Evolutionary conservation across 2,888 invertebrate species (phyloP), one percentile per base, ranked within the genome.

Genomic region (Tholera decimalis): DNA sequence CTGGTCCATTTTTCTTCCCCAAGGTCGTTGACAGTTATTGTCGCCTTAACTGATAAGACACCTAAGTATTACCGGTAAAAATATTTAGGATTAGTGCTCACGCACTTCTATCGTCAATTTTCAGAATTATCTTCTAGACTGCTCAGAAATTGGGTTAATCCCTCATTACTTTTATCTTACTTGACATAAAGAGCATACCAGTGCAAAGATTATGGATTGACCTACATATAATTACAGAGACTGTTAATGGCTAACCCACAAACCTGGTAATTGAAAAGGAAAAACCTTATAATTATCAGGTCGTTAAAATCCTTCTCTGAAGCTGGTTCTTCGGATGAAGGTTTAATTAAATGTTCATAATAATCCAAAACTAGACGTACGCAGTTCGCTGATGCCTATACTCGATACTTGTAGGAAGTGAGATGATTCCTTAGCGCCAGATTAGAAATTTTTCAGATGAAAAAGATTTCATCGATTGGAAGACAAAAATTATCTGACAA

Each of bases 91-190:
- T 41, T 44, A 24, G 7, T n/a, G n/a, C n/a, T 3, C 24, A 26
- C 0, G 1, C 18, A 18, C 3, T 1, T 33, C 2, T 53, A 1
- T n/a, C 56, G 44, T 54, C 56, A 24, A 72, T 72, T 59, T 59
- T 26, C 37, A 26, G 47, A 4, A 55, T 50, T 53, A 70, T 76
- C 62, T 60, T 30, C 28, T 28, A 55, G 58, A 37, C 67, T 66
- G 65, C 35, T 49, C n/a, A 33, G 15, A 58, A 79, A 76, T 57
- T 70, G 53, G 79, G 73, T 66, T 79, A 76, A 71, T 56, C 18
- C 60, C 54, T 66, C 62, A 39, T 71, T 63, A 50, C 26, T 39
- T 65, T 74, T 68, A 70, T 70, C 67, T 57, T 47, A 24, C 53
- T 60, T 46, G 26, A 35, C 56, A 49, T 55, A 58, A 47, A 24